A percentile compares a stretch with the other conserved stretches of the same genome.
These are phyloP conservation scores for Hippolais icterina DNA, from an alignment of 2,113 vertebrate genomes.

Conservation along the genomic window DNA sequence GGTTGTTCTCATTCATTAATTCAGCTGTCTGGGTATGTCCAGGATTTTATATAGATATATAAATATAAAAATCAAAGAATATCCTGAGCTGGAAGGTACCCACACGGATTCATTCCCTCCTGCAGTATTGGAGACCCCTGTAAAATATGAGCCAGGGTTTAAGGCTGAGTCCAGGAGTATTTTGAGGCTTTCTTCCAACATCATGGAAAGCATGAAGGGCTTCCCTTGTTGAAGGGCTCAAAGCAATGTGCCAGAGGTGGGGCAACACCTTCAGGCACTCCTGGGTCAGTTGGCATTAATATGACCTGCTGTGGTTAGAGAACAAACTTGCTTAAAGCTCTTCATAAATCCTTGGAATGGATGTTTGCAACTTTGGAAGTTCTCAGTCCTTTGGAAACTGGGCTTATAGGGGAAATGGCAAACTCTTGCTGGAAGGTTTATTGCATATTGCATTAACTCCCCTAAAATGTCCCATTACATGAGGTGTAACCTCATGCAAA, in stretches of 20 bases:
- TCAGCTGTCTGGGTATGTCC: not conserved
- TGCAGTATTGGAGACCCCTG: not conserved
- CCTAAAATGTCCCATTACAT: not conserved
- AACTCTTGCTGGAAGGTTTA: not conserved
- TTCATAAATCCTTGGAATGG: not conserved
- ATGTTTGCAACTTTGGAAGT: not conserved
- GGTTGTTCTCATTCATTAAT: not conserved
- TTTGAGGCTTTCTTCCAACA: not conserved
- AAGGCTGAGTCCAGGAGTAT: not conserved
- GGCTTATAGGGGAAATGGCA: not conserved
- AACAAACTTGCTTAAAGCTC: not conserved
- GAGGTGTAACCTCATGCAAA: not conserved
- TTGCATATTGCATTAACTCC: not conserved
- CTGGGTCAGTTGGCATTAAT: not conserved
- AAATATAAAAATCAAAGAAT: not conserved
- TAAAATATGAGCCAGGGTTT: not conserved
- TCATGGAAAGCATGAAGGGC: not conserved
- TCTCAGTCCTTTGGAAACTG: not conserved
- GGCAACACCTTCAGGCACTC: not conserved
- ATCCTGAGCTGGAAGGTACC: not conserved
- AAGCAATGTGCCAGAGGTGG: not conserved
- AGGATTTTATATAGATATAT: not conserved
- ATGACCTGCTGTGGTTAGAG: too few relatives aligned
- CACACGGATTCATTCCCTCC: fast-evolving
- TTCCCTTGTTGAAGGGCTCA: not conserved